phyloP scores from a whole-genome alignment of 2,797 vertebrate genomes.

The Microhierax caerulescens region DNA sequence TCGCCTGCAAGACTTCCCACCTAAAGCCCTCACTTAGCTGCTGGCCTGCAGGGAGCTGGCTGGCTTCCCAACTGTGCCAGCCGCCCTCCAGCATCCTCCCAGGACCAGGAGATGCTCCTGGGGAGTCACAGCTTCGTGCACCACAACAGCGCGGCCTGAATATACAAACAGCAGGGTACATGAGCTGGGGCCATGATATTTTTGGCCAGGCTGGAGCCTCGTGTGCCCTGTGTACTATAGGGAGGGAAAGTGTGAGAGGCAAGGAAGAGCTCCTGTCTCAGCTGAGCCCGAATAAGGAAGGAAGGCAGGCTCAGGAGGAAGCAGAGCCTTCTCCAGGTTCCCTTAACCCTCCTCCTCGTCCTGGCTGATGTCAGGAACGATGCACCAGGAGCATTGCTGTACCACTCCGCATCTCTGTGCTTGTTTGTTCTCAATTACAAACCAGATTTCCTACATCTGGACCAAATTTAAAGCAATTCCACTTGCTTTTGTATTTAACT shows the following conservation, averaged over 20 bases:
- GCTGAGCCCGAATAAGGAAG: background rate
- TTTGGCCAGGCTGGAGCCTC: background rate
- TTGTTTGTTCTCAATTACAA: background rate
- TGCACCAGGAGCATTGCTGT: background rate
- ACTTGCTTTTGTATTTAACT: background rate
- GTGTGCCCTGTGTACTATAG: background rate
- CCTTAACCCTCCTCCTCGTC: background rate
- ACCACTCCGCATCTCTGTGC: background rate
- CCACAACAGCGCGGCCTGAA: background rate
- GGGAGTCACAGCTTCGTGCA: background rate
- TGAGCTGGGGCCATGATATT: background rate
- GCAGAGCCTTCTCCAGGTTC: background rate
- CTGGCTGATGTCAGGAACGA: background rate
- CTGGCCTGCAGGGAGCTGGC: background rate
- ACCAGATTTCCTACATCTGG: background rate
- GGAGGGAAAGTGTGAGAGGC: background rate
- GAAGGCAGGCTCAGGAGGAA: background rate
- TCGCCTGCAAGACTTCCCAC: accelerated
- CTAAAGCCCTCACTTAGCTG: background rate
- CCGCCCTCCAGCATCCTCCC: background rate
- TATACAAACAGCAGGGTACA: background rate
- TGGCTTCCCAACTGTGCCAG: background rate
- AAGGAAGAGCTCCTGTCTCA: background rate
- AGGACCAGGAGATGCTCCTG: background rate
- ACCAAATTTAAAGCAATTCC: background rate